These are phyloP conservation scores for Notothenia coriiceps DNA, from an alignment of 2,113 vertebrate species.

Conservation along the genomic window DNA sequence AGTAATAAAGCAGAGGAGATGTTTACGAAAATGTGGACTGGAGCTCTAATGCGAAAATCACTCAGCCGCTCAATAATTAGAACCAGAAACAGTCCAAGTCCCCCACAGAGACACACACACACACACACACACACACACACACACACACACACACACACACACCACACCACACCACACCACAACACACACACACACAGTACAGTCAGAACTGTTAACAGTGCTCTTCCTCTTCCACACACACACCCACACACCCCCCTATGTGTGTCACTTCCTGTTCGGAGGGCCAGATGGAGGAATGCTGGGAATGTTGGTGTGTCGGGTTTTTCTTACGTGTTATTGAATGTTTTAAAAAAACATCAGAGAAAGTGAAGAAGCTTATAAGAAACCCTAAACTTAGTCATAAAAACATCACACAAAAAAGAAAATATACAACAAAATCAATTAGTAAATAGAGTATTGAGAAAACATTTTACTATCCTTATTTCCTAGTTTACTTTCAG, in stretches of 20 bases:
- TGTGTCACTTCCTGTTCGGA: slow-evolving; percentile 54
- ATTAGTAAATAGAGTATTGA: no score
- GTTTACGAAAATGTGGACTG: neutral
- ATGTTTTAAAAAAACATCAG: slow-evolving; percentile 9
- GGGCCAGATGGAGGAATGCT: slow-evolving; percentile 62
- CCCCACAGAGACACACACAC: slow-evolving; percentile 32
- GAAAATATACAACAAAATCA: no score
- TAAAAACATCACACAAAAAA: no score
- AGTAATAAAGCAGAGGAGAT: neutral
- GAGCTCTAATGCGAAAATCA: slow-evolving; percentile 18
- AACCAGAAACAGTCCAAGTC: slow-evolving; percentile 50
- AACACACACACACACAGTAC: slow-evolving; percentile 29
- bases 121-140: slow-evolving; percentile 38
- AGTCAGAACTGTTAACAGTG: no score
- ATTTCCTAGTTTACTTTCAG: no score
- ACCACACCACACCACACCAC: slow-evolving; percentile 29
- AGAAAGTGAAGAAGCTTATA: slow-evolving; percentile 23
- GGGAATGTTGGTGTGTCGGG: slow-evolving; percentile 66
- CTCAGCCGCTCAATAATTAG: slow-evolving; percentile 39
- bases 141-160: slow-evolving; percentile 33
- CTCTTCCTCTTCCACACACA: no score
- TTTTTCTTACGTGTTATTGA: neutral
- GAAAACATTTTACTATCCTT: no score
- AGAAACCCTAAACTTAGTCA: no score
- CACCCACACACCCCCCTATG: slow-evolving; percentile 6